Conservation (phyloP, 35 echinoderm and acorn worm species). For the Apostichopus parvimensis region DNA sequence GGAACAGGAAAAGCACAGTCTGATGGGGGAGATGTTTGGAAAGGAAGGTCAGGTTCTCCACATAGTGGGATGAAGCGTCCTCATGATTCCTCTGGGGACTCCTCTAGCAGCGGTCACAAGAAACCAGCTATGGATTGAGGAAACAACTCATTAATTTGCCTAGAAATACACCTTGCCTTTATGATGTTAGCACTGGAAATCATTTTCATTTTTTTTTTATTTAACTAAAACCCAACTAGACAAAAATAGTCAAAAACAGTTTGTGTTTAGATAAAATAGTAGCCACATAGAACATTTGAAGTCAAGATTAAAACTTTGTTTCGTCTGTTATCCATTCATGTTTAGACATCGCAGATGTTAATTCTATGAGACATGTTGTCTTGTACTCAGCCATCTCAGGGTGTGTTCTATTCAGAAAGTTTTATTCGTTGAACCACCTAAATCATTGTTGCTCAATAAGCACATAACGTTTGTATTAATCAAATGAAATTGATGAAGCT, state of each 20-base stretch:
- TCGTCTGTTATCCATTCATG: background rate
- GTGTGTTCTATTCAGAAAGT: no score
- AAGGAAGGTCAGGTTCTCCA: slow-evolving; percentile 12
- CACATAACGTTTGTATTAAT: no score
- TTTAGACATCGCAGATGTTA: no score
- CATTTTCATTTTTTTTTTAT: slow-evolving; percentile 40
- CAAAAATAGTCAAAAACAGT: background rate
- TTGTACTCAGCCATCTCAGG: background rate
- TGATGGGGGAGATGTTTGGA: slow-evolving; percentile 22
- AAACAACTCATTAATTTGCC: slow-evolving; percentile 15
- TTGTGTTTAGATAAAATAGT: slow-evolving; percentile 11
- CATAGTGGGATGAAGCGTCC: slow-evolving; percentile 23
- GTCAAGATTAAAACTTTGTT: background rate
- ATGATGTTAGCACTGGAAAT: slow-evolving; percentile 52
- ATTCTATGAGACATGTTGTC: no score
- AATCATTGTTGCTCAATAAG: no score
- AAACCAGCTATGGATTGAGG: slow-evolving; percentile 35
- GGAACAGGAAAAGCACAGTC: background rate
- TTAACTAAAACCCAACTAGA: slow-evolving; percentile 9
- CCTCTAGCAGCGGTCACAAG: slow-evolving; percentile 13
- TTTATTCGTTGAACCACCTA: background rate
- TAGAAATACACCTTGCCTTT: slow-evolving; percentile 58
- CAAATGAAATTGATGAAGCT: no score
- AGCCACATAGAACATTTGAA: background rate
- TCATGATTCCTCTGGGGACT: slow-evolving; percentile 32